Evolutionary conservation across 2,888 invertebrate genomes (phyloP).

Genomic region (Tuberolachnus salignus): DNA sequence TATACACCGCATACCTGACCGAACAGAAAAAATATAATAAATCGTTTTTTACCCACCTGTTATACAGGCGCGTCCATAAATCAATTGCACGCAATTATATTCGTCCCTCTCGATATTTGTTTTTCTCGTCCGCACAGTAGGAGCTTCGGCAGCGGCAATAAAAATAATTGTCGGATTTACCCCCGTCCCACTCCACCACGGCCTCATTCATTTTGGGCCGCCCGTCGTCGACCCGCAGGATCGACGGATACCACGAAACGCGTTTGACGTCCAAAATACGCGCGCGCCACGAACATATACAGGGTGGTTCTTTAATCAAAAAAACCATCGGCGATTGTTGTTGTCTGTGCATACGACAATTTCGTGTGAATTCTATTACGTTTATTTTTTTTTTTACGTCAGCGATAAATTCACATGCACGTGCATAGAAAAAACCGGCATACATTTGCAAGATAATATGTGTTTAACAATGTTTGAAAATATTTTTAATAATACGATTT

Average conservation of each 20-base stretch:
- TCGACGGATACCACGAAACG: not conserved
- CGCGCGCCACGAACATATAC: too few species aligned
- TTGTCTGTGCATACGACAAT: too few species aligned
- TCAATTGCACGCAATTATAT: slow-evolving; percentile 18
- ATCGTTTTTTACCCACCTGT: slow-evolving; percentile 1
- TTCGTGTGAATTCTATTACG: too few species aligned
- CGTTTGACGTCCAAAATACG: too few species aligned
- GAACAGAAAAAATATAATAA: slow-evolving; percentile 9
- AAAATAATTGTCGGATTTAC: slow-evolving; percentile 22
- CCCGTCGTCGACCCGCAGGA: not conserved
- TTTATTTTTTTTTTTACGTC: too few species aligned
- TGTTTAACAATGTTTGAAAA: too few species aligned
- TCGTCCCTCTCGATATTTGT: not conserved
- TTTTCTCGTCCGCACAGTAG: slow-evolving; percentile 3
- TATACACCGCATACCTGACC: not conserved
- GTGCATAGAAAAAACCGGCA: too few species aligned
- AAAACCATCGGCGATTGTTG: too few species aligned
- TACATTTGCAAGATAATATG: too few species aligned
- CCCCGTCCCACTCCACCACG: not conserved
- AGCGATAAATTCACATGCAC: too few species aligned
- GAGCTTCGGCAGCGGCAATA: not conserved
- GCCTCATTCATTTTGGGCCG: not conserved
- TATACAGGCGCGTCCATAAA: not conserved
- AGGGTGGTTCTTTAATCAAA: too few species aligned
- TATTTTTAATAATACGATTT: too few species aligned